Percentiles rank a stretch among this genome's conserved stretches.
Conservation (phyloP, 2,797 vertebrate species). For the Basileuterus tristriatus region DNA sequence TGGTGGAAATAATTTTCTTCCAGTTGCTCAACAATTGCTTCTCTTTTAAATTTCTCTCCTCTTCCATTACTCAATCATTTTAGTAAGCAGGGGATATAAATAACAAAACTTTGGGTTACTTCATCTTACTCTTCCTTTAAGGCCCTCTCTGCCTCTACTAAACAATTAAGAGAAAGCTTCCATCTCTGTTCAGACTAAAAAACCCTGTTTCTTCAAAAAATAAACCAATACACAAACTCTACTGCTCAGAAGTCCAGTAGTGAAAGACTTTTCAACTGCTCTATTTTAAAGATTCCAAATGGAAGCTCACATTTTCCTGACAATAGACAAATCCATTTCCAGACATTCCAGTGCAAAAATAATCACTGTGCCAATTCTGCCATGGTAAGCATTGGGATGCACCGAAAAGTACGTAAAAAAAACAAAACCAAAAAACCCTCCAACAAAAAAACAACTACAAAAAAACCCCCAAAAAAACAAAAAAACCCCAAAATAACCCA, state of each 20-base stretch:
- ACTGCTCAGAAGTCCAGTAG: not conserved
- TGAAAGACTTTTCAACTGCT: not conserved
- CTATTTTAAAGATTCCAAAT: not conserved
- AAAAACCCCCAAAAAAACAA: fast-evolving
- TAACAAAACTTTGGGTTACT: not conserved
- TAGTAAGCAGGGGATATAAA: not conserved
- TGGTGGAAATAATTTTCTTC: not conserved
- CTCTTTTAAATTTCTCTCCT: not conserved
- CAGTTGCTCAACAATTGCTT: not conserved
- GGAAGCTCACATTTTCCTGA: not conserved
- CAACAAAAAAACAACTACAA: not conserved
- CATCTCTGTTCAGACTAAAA: not conserved
- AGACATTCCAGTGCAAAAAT: not conserved
- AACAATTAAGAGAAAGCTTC: not conserved
- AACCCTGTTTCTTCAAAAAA: not conserved
- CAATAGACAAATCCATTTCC: not conserved
- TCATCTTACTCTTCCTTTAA: not conserved
- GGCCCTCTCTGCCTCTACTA: not conserved
- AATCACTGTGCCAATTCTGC: not conserved
- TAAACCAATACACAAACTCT: not conserved
- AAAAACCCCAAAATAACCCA: not conserved
- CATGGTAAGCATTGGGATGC: not conserved
- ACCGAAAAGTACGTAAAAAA: not conserved
- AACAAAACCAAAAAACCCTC: fast-evolving
- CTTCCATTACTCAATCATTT: not conserved